phyloP scores from a whole-genome alignment of 1,140 invertebrate genomes.

The roundworm (Caenorhabditis elegans) region WBcel235 BX284603.4:81501-82000 shows the following conservation, averaged over 20 bases:
- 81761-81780: not conserved
- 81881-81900: conserved; percentile 36
- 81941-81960: not conserved
- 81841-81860: conserved; percentile 14
- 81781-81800: not conserved
- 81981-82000: not conserved
- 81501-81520: not conserved
- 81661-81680: not conserved
- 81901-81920: conserved; percentile 43
- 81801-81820: too few relatives aligned
- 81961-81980: not conserved
- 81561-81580: not conserved
- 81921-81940: not conserved
- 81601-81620: too few relatives aligned
- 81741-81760: not conserved
- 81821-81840: too few relatives aligned
- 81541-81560: too few relatives aligned
- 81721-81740: not conserved
- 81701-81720: too few relatives aligned
- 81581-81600: not conserved
- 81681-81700: too few relatives aligned
- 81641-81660: not conserved
- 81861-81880: not conserved
- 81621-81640: too few relatives aligned
- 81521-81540: too few relatives aligned